phyloP scores from a whole-genome alignment of 2,113 vertebrate genomes.

The Sorex fumeus region DNA sequence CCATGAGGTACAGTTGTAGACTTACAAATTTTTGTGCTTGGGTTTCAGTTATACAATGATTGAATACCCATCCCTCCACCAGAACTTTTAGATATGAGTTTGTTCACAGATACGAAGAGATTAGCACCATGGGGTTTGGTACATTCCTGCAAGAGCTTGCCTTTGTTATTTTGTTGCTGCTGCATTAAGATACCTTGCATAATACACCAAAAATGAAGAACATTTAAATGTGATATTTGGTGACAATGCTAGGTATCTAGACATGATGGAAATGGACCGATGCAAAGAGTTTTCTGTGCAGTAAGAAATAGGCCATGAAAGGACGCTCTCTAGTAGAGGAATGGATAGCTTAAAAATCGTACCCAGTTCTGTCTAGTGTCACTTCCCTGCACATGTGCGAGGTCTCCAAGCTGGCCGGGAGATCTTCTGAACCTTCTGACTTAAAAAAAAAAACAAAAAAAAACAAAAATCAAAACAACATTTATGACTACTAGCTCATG shows the following conservation, averaged over 20 bases:
- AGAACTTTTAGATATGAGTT: not conserved
- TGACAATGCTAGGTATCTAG: not conserved
- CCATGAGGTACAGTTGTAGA: no score
- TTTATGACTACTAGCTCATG: not conserved
- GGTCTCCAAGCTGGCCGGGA: not conserved
- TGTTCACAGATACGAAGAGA: constrained; percentile 12
- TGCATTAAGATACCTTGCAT: not conserved
- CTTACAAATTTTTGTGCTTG: no score
- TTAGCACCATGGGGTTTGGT: not conserved
- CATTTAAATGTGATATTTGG: not conserved
- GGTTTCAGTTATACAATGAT: no score
- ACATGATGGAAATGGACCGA: not conserved
- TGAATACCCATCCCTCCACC: no score
- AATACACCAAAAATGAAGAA: not conserved
- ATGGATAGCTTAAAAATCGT: no score
- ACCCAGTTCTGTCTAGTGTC: no score
- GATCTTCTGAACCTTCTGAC: not conserved
- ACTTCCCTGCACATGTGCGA: no score
- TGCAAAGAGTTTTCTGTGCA: not conserved
- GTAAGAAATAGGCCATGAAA: not conserved
- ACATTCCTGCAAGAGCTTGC: not conserved
- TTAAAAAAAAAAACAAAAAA: not conserved
- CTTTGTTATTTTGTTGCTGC: not conserved
- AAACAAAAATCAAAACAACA: no score
- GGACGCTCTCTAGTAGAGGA: not conserved